Conservation (phyloP, 2,113 vertebrate genomes). For the Cephalopholis sonnerati region DNA sequence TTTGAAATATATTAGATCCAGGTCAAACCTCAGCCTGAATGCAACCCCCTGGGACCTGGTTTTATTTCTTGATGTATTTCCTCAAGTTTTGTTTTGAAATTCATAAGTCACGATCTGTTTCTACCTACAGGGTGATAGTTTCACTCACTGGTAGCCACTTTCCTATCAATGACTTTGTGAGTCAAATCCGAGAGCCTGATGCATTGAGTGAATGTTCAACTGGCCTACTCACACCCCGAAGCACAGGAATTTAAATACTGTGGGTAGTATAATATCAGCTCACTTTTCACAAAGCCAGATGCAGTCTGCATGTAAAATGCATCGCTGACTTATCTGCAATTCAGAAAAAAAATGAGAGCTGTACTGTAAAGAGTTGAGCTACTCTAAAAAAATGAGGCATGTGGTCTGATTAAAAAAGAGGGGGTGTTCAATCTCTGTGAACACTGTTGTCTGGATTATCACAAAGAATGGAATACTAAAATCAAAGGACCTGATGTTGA, state of each 20-base stretch:
- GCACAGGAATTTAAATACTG: slow-evolving; percentile 17
- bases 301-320: slow-evolving; percentile 9
- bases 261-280: slow-evolving; percentile 14
- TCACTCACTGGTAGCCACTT: neutral
- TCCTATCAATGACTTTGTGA: neutral
- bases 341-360: neutral
- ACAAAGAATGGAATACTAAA: neutral
- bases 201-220: neutral
- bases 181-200: slow-evolving; percentile 2
- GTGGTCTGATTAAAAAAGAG: too few relatives aligned
- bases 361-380: neutral
- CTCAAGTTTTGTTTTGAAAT: neutral
- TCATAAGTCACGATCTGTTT: neutral
- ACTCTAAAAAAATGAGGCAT: neutral
- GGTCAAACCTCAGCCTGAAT: neutral
- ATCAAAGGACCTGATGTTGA: neutral
- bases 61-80: neutral
- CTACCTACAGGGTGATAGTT: neutral
- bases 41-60: neutral
- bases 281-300: slow-evolving; percentile 6
- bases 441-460: neutral
- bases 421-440: neutral
- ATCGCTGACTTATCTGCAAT: neutral
- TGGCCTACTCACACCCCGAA: neutral
- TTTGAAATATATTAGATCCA: neutral